Evolutionary conservation across 2,797 vertebrate genomes (phyloP).

Genomic region (Phataginus tricuspis): DNA sequence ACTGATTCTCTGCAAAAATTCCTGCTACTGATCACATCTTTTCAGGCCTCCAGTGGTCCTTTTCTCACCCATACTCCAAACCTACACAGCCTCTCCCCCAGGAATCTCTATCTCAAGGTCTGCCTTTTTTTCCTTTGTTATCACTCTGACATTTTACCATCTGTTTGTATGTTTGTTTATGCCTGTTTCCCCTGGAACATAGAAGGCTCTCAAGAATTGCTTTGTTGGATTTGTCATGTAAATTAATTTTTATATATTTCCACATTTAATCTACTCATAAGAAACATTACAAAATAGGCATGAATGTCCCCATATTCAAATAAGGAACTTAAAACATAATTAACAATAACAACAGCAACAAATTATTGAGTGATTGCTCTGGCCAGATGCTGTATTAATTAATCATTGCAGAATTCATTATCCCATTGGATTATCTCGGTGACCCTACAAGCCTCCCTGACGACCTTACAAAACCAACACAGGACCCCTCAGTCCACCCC

Average conservation of each 20-base stretch:
- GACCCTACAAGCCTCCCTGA: background rate
- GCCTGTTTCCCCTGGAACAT: background rate
- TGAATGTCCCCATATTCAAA: background rate
- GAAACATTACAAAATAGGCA: conserved; percentile 25
- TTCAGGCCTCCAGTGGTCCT: background rate
- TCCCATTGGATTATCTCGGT: background rate
- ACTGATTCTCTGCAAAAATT: background rate
- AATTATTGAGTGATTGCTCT: background rate
- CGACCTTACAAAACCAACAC: background rate
- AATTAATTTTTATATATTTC: conserved; percentile 50
- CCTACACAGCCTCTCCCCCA: background rate
- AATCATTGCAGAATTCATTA: background rate
- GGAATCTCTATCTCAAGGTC: background rate
- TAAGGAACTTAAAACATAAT: conserved; percentile 51
- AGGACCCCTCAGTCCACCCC: too few species aligned
- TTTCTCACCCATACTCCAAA: too few species aligned
- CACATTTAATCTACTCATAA: conserved; percentile 35
- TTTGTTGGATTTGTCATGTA: background rate
- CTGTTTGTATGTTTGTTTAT: background rate
- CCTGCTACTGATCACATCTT: background rate
- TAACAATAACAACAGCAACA: conserved; percentile 47
- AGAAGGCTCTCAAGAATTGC: background rate
- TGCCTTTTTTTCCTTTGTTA: background rate
- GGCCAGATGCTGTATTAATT: background rate
- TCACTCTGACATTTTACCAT: background rate